A percentile compares a stretch with the other conserved stretches of the same genome.
phyloP scores from a whole-genome alignment of 2,797 vertebrate species.

The Petrocephalus schoutedeni region DNA sequence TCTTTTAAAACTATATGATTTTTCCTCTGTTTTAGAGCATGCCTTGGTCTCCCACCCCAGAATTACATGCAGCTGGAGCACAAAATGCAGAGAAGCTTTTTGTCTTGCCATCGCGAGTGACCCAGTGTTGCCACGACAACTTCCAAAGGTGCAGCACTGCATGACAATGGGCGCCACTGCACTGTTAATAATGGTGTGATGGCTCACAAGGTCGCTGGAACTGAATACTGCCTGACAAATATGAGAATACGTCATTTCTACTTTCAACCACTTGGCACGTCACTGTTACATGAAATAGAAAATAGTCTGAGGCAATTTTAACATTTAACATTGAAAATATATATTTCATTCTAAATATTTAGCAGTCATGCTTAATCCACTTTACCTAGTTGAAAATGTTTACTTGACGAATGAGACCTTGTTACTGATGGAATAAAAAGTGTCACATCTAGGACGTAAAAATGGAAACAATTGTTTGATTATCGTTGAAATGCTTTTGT shows the following conservation, averaged over 20 bases:
- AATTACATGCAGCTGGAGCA: conserved; percentile 69
- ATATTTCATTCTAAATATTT: not conserved
- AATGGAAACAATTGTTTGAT: not conserved
- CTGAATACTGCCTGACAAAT: not conserved
- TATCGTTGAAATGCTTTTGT: not conserved
- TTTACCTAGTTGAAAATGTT: not conserved
- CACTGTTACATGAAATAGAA: not conserved
- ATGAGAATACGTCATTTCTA: not conserved
- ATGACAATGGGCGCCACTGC: not conserved
- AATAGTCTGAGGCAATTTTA: not conserved
- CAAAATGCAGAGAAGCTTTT: not conserved
- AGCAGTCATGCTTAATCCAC: not conserved
- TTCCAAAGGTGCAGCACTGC: not conserved
- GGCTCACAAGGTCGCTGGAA: not conserved
- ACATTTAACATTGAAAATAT: not conserved
- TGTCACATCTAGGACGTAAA: not conserved
- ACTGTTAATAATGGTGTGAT: not conserved
- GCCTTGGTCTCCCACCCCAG: conserved; percentile 82
- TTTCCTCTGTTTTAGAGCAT: conserved; percentile 66
- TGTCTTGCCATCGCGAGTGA: not conserved
- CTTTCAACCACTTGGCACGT: not conserved
- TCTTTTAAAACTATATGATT: not conserved
- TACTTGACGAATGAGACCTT: not conserved
- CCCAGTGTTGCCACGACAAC: not conserved
- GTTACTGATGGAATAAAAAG: not conserved